phyloP scores from a whole-genome alignment of 2,113 vertebrate genomes.

The Gyps fulvus region DNA sequence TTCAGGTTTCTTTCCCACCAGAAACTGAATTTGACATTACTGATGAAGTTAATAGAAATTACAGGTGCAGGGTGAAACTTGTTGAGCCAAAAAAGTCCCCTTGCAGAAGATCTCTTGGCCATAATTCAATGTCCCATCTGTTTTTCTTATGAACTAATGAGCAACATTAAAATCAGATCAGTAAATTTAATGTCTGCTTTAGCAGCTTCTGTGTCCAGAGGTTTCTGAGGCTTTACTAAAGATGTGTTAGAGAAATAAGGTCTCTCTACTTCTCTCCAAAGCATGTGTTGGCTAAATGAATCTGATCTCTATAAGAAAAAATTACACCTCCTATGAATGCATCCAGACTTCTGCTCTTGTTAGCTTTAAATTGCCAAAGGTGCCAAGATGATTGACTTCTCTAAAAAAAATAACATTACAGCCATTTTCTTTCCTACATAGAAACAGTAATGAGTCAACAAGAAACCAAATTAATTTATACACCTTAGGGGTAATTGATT shows the following conservation, averaged over 20 bases:
- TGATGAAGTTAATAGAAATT: neutral
- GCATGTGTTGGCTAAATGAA: neutral
- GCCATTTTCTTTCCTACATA: neutral
- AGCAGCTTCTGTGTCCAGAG: neutral
- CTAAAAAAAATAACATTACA: neutral
- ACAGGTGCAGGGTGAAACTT: neutral
- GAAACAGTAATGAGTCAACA: neutral
- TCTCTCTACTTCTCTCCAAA: neutral
- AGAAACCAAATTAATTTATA: neutral
- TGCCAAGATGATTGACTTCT: neutral
- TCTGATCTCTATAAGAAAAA: neutral
- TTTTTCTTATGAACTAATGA: neutral
- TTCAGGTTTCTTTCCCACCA: neutral
- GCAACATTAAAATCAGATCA: slow-evolving; percentile 12
- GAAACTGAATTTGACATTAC: neutral
- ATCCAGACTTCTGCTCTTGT: neutral
- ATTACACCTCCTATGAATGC: neutral
- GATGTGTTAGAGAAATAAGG: neutral
- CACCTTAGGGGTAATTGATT: neutral
- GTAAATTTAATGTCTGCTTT: neutral
- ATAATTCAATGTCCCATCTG: neutral
- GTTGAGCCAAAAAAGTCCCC: neutral
- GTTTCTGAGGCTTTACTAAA: neutral
- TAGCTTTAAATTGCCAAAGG: neutral
- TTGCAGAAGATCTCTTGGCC: neutral